These are phyloP conservation scores for Acrobasis consociella DNA, from an alignment of 2,888 invertebrate species.

Conservation along the genomic window DNA sequence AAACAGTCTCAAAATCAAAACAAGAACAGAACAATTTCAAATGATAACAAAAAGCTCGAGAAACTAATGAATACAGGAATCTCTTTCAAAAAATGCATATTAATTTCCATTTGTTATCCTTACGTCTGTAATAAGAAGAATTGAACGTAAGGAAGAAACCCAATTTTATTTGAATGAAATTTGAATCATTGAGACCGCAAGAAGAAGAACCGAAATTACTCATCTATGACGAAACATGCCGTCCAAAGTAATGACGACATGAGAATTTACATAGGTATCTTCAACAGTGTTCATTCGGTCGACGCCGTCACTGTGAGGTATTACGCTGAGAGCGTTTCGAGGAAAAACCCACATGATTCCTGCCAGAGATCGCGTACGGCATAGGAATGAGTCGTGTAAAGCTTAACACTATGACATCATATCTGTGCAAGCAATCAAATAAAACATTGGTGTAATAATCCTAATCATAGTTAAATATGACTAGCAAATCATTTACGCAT, in stretches of 20 bases:
- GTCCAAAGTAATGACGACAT: conserved; percentile 9
- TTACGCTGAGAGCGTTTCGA: conserved; percentile 7
- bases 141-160: too few species aligned
- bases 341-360: conserved; percentile 60
- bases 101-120: too few species aligned
- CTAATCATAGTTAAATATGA: not conserved
- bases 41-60: too few species aligned
- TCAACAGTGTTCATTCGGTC: not conserved
- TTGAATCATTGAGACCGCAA: not conserved
- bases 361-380: conserved; percentile 26
- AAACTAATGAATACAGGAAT: too few species aligned
- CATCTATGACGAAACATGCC: conserved; percentile 8
- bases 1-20: too few species aligned
- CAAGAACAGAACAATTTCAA: too few species aligned
- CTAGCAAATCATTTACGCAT: too few species aligned
- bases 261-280: not conserved
- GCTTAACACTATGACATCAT: conserved; percentile 10
- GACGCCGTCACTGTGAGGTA: conserved; percentile 7
- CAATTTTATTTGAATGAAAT: not conserved
- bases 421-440: not conserved
- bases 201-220: not conserved
- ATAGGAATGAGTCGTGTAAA: conserved; percentile 16
- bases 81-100: too few species aligned
- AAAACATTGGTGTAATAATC: not conserved
- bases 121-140: too few species aligned